These are phyloP conservation scores for Psilopogon haemacephalus DNA, from an alignment of 2,113 vertebrate species.

Conservation along the genomic window DNA sequence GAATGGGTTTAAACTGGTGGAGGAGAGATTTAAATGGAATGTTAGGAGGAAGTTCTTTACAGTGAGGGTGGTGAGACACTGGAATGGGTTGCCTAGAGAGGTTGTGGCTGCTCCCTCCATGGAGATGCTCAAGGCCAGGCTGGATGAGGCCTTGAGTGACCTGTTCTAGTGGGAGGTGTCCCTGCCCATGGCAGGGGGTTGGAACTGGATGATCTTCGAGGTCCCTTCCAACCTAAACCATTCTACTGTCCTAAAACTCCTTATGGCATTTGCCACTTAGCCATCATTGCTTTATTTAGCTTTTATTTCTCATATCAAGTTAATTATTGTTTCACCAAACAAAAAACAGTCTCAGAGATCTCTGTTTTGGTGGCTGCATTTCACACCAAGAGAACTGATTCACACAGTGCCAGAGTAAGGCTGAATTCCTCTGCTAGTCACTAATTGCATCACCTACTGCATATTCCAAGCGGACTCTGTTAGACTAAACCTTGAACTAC, in stretches of 20 bases:
- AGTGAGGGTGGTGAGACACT: no score
- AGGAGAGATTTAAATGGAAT: no score
- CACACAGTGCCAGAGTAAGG: not conserved
- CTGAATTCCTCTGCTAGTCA: not conserved
- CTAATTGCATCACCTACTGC: not conserved
- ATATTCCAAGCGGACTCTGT: not conserved
- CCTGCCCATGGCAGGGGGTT: no score
- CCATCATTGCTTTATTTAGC: not conserved
- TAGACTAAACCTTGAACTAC: conserved; percentile 7
- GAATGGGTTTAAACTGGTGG: no score
- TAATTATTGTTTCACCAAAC: conserved; percentile 25
- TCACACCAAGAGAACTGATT: not conserved
- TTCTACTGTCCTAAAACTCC: not conserved
- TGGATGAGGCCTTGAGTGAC: no score
- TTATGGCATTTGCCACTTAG: not conserved
- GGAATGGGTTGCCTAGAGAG: no score
- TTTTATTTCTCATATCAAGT: not conserved
- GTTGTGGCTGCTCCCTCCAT: no score
- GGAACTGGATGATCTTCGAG: no score
- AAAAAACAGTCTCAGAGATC: not conserved
- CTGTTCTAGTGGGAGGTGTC: no score
- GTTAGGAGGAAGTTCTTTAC: no score
- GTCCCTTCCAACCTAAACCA: no score
- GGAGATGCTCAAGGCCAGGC: no score
- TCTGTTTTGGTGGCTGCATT: not conserved